Evolutionary conservation across 1,140 invertebrate species (phyloP).

Genomic region (Calosoma granatense): DNA sequence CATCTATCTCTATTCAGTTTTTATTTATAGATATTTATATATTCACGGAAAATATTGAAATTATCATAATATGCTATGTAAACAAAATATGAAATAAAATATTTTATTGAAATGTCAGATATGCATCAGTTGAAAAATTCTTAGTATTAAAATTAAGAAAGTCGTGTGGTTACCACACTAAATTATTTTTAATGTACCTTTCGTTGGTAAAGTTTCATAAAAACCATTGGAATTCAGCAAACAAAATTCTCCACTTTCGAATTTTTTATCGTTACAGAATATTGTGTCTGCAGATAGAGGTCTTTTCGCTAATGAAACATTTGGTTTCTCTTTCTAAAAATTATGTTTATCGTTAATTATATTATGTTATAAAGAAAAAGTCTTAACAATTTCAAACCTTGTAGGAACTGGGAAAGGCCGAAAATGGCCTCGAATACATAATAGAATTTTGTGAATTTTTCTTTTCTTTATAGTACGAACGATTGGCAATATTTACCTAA

Average conservation of each 20-base stretch:
- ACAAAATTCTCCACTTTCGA: not conserved
- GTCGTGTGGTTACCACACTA: too few relatives aligned
- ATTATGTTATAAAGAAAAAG: too few relatives aligned
- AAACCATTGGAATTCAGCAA: not conserved
- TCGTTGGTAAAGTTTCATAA: not conserved
- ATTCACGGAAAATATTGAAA: too few relatives aligned
- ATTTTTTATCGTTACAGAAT: not conserved
- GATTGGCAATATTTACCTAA: not conserved
- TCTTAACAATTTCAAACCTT: too few relatives aligned
- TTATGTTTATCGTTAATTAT: not conserved
- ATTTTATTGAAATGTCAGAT: too few relatives aligned
- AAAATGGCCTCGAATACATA: not conserved
- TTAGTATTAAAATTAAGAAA: too few relatives aligned
- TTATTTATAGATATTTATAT: too few relatives aligned
- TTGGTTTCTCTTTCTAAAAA: not conserved
- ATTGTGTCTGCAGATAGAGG: not conserved
- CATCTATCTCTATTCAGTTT: too few relatives aligned
- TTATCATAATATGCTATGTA: too few relatives aligned
- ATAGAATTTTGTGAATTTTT: not conserved
- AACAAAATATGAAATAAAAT: too few relatives aligned
- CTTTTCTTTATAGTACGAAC: not conserved
- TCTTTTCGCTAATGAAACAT: not conserved
- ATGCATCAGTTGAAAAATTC: too few relatives aligned
- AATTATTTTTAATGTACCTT: too few relatives aligned
- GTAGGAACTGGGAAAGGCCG: not conserved